Percentiles rank a stretch among this genome's conserved stretches.
Evolutionary conservation across 2,888 invertebrate genomes (phyloP).

Genomic region (Entomobrya proxima): DNA sequence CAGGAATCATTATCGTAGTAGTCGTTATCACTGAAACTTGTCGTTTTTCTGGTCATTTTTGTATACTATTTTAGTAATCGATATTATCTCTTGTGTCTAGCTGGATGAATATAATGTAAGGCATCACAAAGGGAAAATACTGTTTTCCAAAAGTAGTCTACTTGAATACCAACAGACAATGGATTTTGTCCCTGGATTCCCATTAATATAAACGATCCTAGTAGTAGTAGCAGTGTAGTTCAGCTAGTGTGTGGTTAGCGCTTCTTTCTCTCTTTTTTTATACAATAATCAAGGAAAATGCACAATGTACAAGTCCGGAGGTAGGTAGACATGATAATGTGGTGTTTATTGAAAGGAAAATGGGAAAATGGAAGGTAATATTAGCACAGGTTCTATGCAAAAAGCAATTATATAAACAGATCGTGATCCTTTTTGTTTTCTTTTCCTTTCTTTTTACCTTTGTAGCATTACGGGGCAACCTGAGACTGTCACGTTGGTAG

Average conservation of each 20-base stretch:
- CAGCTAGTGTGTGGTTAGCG: not conserved
- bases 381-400: too few relatives aligned
- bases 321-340: too few relatives aligned
- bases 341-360: too few relatives aligned
- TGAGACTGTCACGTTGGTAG: conserved; percentile 4
- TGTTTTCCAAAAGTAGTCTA: not conserved
- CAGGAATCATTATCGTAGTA: conserved; percentile 40
- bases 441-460: too few relatives aligned
- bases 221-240: not conserved
- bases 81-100: conserved; percentile 4
- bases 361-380: too few relatives aligned
- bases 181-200: conserved; percentile 8
- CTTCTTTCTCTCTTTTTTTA: not conserved
- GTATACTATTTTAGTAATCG: not conserved
- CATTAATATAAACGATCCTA: conserved; percentile 39
- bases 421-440: too few relatives aligned
- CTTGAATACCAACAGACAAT: not conserved
- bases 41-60: conserved; percentile 34
- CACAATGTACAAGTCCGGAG: too few relatives aligned
- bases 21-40: conserved; percentile 19
- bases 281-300: conserved; percentile 7
- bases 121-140: not conserved
- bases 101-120: too few relatives aligned
- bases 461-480: not conserved
- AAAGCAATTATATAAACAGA: not conserved